Base-by-base conservation (phyloP, 1,140 invertebrate species). In the Cotesia glomerata region DNA sequence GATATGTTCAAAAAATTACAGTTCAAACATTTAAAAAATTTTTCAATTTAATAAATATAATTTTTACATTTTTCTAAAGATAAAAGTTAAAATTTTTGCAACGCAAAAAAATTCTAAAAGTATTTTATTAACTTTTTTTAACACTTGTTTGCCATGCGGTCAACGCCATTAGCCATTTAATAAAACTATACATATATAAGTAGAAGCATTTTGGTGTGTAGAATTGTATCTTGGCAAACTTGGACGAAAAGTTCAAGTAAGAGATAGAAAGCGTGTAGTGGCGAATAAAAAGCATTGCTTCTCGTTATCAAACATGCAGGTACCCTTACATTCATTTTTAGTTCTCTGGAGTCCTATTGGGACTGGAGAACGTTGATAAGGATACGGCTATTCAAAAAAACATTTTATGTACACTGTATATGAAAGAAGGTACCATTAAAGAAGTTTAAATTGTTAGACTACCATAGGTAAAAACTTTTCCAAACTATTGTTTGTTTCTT, bases 271-370 rank as follows among this genome's bases (percentile, higher is more conserved):
- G 69, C 62, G 26, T 35, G 26, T 68, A 13, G 66, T 54, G 32
- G 39, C 61, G 16, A 52, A 70, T 72, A 72, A 74, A 74, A 74
- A 71, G 39, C 64, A 35, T 65, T n/a, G 67, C 26, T 66, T 51
- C 59, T 75, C 61, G 70, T 75, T 75, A 75, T 75, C 74, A 71
- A 63, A 54, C 39, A 75, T 75, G 74, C 74, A 72, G 74, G 74
- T 72, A 75, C 74, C 74, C 74, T 75, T 69, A 72, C 65, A 62
- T 58, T 32, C 61, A 32, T 16, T 36, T 26, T 26, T 26, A 26
- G 26, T n/a, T 26, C 63, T 64, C 18, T 39, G 61, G 62, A 36
- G 66, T 66, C 74, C 71, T 58, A 35, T 64, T 18, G 35, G 68
- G 61, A 58, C 26, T 34, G 59, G 7, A 26, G 39, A 73, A 54